Evolutionary conservation across 2,113 vertebrate species (phyloP), one percentile per base, ranked within the genome.

Genomic region (Thunnus thynnus): DNA sequence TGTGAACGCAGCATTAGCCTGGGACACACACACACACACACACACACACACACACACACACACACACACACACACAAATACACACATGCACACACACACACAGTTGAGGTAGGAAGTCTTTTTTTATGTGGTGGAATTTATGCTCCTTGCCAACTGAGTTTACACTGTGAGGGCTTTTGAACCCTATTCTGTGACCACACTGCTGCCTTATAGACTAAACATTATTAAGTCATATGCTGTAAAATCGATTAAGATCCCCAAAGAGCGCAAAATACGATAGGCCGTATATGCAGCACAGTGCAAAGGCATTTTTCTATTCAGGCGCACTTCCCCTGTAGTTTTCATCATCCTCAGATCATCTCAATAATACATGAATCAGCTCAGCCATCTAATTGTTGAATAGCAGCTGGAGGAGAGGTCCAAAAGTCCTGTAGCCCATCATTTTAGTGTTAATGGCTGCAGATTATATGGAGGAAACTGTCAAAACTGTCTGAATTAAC

Each of bases 191-290:
- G 54, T 79, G 79, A 64, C 70, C 73, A 67, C 51, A 16, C 36
- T 13, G 74, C 51, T 48, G 63, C 65, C 60, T 36, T 64, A 79
- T 41, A 78, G 51, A 69, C 55, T 62, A 66, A 78, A 90, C 52
- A 81, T 76, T 64, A 79, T 75, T 16, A 90, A 76, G 60, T 84
- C 66, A 25, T 72, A 62, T 47, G 72, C 61, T 61, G 69, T 55
- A 70, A 86, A 85, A 86, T 86, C 32, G 4, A 88, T 83, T 66
- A 25, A 65, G 69, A 64, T 78, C 80, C 80, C 67, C 18, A 4
- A 65, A 81, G 70, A 63, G 48, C 41, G 30, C 30, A 70, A 61
- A 87, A 67, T 32, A 73, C 62, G 76, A 76, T 9, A 1, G 0
- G 48, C 36, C 2, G 5, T 57, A 77, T 56, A 69, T 27, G 72